Base-by-base conservation (phyloP, 2,797 vertebrate genomes). In the Calcarius lapponicus region DNA sequence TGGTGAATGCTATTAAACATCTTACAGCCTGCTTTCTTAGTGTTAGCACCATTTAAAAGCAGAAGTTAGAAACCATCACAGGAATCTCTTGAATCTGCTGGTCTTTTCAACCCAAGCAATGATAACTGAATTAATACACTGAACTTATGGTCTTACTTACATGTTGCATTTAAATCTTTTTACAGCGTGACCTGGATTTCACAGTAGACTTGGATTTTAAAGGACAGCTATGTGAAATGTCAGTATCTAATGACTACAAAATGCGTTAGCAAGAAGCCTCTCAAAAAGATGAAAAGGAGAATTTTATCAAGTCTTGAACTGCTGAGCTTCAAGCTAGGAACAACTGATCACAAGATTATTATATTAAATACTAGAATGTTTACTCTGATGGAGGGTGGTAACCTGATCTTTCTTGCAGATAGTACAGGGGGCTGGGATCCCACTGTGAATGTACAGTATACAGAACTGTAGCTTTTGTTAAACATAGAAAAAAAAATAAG, bases 191-290 rank as follows among this genome's bases (percentile, higher is more conserved):
- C 98, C 97, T 99, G 97, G 99, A 99, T 97, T 99, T 99, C 95
- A 99, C 99, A 80, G 98, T 99, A 92, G 99, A 99, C 97, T 97
- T 99, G 98, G 99, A 99, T 98, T 99, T 99, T 97, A 99, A 99
- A 98, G 99, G 99, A 90, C 99, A 99, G 97, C 98, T 99, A 64
- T 99, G 99, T 81, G 99, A 99, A 98, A 98, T 98, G 29, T 99
- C 99, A 74, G 98, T 99, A 95, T 98, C 98, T 96, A 99, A 99
- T 60, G 99, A 99, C 98, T 99, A 99, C 98, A 99, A 99, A 98
- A 99, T 99, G 99, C 99, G 99, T 87, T 99, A 99, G 97, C 96
- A 95, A 76, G 86, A 95, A 65, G 42, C 72, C 69, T 88, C 76
- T 2, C 58, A 60, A 87, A 92, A 81, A 87, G 43, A 95, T 71